Evolutionary conservation across 53 echinoderm and acorn worm species (phyloP).

Genomic region (Crossaster papposus): DNA sequence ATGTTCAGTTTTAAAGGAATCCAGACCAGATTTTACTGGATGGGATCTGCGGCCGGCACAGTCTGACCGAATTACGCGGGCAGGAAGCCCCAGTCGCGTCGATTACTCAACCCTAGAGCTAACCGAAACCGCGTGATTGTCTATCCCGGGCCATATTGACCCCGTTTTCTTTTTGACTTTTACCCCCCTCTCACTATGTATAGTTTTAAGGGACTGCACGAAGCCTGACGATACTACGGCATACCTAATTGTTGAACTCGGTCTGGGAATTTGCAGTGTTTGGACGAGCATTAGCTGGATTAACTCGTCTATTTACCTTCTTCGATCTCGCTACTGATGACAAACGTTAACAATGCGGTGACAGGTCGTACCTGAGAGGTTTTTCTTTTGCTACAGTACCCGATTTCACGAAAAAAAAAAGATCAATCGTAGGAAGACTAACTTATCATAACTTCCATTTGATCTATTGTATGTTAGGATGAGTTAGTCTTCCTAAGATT

Average conservation of each 20-base stretch:
- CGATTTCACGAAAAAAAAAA: too few species aligned
- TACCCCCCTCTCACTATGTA: not conserved
- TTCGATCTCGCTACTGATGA: not conserved
- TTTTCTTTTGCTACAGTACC: not conserved
- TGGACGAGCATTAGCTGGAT: conserved; percentile 40
- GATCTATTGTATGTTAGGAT: too few species aligned
- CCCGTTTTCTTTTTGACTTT: conserved; percentile 10
- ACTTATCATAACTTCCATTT: too few species aligned
- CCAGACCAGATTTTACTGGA: not conserved
- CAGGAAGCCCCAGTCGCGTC: conserved; percentile 51
- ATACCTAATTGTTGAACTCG: conserved; percentile 15
- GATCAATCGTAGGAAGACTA: too few species aligned
- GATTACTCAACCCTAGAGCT: conserved; percentile 51
- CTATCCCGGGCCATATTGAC: conserved; percentile 30
- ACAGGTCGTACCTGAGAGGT: conserved; percentile 16
- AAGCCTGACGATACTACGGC: not conserved
- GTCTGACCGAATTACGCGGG: conserved; percentile 18
- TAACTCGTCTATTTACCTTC: conserved; percentile 20
- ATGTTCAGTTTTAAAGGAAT: not conserved
- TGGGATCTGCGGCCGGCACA: conserved; percentile 13
- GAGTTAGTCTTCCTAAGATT: too few species aligned
- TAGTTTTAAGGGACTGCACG: not conserved
- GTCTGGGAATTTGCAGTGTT: conserved; percentile 50
- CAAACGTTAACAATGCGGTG: conserved; percentile 33
- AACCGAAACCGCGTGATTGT: conserved; percentile 40